Conservation (phyloP, 1,140 invertebrate species). For the Nebria ingens region DNA sequence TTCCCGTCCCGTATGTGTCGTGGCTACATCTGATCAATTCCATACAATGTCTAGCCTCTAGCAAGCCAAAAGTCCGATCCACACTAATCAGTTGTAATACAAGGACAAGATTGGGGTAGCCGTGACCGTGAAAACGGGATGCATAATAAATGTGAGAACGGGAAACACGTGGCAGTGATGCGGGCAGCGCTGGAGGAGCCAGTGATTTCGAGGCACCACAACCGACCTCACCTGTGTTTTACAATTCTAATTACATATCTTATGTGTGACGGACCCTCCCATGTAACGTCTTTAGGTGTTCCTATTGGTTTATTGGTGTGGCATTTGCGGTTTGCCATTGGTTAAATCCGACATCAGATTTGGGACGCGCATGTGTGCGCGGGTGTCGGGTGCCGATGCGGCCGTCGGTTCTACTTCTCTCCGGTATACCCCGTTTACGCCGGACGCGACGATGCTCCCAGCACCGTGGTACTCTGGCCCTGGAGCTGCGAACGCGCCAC, state of each 20-base stretch:
- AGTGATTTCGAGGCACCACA: too few species aligned
- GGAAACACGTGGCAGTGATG: background rate
- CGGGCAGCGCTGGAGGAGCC: background rate
- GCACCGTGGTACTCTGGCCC: background rate
- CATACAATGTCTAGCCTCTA: too few species aligned
- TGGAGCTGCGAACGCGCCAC: background rate
- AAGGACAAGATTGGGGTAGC: too few species aligned
- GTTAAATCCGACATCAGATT: slow-evolving; percentile 19
- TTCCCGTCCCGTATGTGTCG: too few species aligned
- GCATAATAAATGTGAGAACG: background rate
- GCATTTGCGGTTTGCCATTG: slow-evolving; percentile 28
- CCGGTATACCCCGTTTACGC: slow-evolving; percentile 1
- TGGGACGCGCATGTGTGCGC: slow-evolving; percentile 27
- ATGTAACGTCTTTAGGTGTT: slow-evolving; percentile 33
- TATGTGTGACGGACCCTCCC: slow-evolving; percentile 31
- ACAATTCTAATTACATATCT: slow-evolving; percentile 35
- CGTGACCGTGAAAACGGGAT: background rate
- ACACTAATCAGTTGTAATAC: too few species aligned
- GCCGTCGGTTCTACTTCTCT: slow-evolving; percentile 15
- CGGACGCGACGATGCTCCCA: background rate
- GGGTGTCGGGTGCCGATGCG: slow-evolving; percentile 17
- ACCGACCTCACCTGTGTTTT: slow-evolving; percentile 28
- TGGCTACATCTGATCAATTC: too few species aligned
- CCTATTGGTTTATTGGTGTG: slow-evolving; percentile 31
- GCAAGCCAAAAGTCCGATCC: too few species aligned